Base-by-base conservation (phyloP, 2,888 invertebrate genomes). In the Norana najaformis region DNA sequence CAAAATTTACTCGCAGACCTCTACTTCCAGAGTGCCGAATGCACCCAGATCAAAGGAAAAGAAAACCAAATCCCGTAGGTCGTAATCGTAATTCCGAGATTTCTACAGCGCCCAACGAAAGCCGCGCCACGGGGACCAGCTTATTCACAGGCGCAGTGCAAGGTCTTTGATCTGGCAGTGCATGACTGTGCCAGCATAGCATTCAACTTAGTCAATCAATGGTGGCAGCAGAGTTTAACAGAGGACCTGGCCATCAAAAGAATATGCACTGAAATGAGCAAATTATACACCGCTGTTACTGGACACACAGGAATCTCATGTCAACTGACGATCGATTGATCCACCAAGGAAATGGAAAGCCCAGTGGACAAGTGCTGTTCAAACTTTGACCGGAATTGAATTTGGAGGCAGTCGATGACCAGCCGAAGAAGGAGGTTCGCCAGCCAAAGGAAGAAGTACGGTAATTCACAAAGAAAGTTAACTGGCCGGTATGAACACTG, bases 371-470 rank as follows among this genome's bases (percentile, higher is more conserved):
- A 23, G 69, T 11, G n/a, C 69, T n/a, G n/a, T 69, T 69, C 69
- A 69, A 69, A 69, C n/a, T 69, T 69, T 69, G 69, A 69, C 69
- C 69, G n/a, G 69, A 69, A 69, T 69, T n/a, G 69, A 30, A 69
- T 69, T 69, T n/a, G 69, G 69, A 69, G n/a, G 69, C 69, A 69
- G 69, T n/a, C n/a, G n/a, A 69, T 69, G 69, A 69, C 11, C 30
- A n/a, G n/a, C 30, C 69, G n/a, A 69, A n/a, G 69, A n/a, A 69
- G 11, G n/a, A 69, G n/a, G n/a, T 30, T 5, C n/a, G 69, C 30
- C 69, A n/a, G n/a, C 2, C 11, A 2, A 69, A 69, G 23, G 69
- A 69, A 69, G n/a, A 69, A 69, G 69, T 69, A 69, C 3, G n/a
- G n/a, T 8, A 8, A n/a, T 69, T n/a, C 4, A 69, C 69, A 8